Base-by-base conservation (phyloP, 2,797 vertebrate species). In the Bucorvus abyssinicus region DNA sequence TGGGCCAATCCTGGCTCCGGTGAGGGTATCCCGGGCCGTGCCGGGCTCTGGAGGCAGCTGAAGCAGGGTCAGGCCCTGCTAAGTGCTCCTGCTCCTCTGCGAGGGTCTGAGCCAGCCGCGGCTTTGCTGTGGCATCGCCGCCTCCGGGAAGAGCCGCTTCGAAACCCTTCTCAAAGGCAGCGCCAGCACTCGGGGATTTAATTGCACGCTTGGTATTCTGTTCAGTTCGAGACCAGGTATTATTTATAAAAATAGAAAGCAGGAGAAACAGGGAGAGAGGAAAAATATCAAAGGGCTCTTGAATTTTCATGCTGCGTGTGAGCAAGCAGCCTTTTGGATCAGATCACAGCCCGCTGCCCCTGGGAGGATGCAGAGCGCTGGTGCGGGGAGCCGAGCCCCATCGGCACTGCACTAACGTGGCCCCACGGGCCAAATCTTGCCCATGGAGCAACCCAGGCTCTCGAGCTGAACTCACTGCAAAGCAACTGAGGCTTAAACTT, bases 211-310 rank as follows among this genome's bases (percentile, higher is more conserved):
- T 76, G 86, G 81, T 52, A 84, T 93, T 94, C 80, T 60, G 61
- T n/a, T 65, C 74, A 42, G 71, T 73, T 65, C 22, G 16, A 94
- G 91, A 71, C 68, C 89, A 94, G 96, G 91, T 95, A 90, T 91
- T 90, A 53, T 85, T 86, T 93, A 80, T 95, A 96, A 94, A 95
- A 96, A 94, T 78, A 96, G 92, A 94, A 95, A 75, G 50, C 47
- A 14, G 23, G 52, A 68, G 60, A 67, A 88, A 53, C 49, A 38
- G 49, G 63, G 63, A 70, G 74, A 65, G 85, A 79, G 56, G 42
- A 84, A 52, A 53, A 83, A 63, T 56, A 84, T 78, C 61, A 57
- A 56, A 64, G 53, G 50, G 60, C 65, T 84, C 83, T 70, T 36
- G 80, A 74, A 76, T 80, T 78, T 70, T 75, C 78, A 63, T 45